Evolutionary conservation across 2,797 vertebrate species (phyloP), one percentile per base, ranked within the genome.

Genomic region (Channa striata): DNA sequence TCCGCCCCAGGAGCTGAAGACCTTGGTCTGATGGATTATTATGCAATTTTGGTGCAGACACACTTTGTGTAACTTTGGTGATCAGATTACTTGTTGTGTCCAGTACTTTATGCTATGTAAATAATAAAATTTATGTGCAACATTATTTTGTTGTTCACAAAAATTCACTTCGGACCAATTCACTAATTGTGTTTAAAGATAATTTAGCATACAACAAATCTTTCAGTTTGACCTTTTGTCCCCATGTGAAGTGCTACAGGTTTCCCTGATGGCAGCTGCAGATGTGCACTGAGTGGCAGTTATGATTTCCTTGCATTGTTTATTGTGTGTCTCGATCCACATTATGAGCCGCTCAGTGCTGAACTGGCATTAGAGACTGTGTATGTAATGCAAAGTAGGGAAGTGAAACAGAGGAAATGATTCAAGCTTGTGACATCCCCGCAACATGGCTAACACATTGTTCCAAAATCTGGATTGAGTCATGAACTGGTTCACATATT

Each of bases 361-460:
- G 47, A 50, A 59, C 73, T 58, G 73, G 48, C 64, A 64, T 57
- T 33, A 59, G 19, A 54, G 42, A 59, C 16, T 43, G 42, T 48
- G 52, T 73, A 76, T 77, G 73, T 85, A 68, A 77, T 71, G 65
- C 63, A 68, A 40, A 77, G 30, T 52, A 33, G 12, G 67, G 72
- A 81, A 70, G 50, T 67, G 66, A 81, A 71, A 53, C 58, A 61
- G 9, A 52, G 52, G 79, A 86, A 80, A 75, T 83, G 74, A 87
- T 70, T 88, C 84, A 82, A 80, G 47, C 56, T 49, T 4, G 37
- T 82, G 82, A 84, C 74, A 70, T 85, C 82, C 81, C 19, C 8
- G 1, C 3, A 0, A 11, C 19, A 2, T 2, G 14, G 68, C 12
- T 20, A 21, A 76, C 47, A 43, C 59, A 13, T 39, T 33, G 59